Conservation (phyloP, 1,140 invertebrate species). For the Physella acuta region DNA sequence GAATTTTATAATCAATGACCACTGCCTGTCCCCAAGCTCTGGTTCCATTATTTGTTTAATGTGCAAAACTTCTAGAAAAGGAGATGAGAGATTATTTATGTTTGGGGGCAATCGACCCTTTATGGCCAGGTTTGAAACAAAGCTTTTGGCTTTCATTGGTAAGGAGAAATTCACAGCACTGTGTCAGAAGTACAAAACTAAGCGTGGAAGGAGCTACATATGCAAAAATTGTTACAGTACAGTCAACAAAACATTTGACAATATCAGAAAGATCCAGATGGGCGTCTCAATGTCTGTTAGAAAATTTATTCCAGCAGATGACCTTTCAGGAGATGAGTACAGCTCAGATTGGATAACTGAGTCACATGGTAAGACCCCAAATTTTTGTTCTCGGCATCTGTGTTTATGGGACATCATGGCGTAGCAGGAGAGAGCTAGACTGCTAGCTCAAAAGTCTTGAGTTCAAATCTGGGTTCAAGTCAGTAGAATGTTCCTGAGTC, state of each 20-base stretch:
- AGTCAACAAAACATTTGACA: not conserved
- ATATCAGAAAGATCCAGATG: constrained; percentile 4
- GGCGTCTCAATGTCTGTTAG: constrained; percentile 2
- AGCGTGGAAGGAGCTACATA: constrained; percentile 15
- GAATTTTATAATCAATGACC: too few relatives aligned
- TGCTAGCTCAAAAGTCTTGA: too few relatives aligned
- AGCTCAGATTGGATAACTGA: constrained; percentile 11
- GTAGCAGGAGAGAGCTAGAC: too few relatives aligned
- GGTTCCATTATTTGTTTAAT: constrained; percentile 11
- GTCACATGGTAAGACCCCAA: not conserved
- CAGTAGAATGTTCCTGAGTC: too few relatives aligned
- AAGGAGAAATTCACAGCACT: constrained; percentile 1
- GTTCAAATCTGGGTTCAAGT: too few relatives aligned
- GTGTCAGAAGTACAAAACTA: not conserved
- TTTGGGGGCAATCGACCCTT: constrained; percentile 14
- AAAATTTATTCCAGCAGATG: not conserved
- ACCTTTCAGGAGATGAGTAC: not conserved
- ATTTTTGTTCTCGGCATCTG: too few relatives aligned
- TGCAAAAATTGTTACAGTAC: constrained; percentile 6
- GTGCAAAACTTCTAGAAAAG: constrained; percentile 2
- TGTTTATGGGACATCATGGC: too few relatives aligned
- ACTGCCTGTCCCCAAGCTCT: too few relatives aligned
- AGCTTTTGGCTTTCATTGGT: constrained; percentile 1
- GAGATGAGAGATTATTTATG: constrained; percentile 11
- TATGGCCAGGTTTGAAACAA: constrained; percentile 16